A percentile compares a stretch with the other conserved stretches of the same genome.
Evolutionary conservation across 2,888 invertebrate species (phyloP).

Genomic region (Tachina fera): DNA sequence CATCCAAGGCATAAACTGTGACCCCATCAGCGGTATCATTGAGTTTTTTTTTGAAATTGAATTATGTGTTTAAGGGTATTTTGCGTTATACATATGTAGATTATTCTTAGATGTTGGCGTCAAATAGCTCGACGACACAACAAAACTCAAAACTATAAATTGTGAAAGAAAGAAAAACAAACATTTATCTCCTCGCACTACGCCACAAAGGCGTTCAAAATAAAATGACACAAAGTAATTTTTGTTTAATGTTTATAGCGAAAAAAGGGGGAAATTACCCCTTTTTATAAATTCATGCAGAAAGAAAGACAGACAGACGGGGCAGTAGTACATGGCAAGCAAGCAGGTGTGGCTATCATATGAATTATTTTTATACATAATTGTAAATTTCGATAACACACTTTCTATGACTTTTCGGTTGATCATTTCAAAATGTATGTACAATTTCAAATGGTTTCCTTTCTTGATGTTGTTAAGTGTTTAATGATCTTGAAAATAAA

Average conservation of each 20-base stretch:
- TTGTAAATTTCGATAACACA: background rate
- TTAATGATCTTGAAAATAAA: constrained; percentile 67
- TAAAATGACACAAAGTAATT: background rate
- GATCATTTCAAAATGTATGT: background rate
- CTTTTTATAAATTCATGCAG: background rate
- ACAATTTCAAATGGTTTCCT: constrained; percentile 29
- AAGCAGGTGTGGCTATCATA: constrained; percentile 52
- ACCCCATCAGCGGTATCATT: constrained; percentile 47
- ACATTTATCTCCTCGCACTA: background rate
- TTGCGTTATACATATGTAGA: constrained; percentile 2
- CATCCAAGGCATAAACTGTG: constrained; percentile 54
- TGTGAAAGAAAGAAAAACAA: constrained; percentile 18
- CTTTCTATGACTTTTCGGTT: constrained; percentile 8
- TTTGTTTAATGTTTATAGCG: background rate
- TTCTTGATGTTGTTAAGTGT: constrained; percentile 55
- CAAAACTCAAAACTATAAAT: constrained; percentile 50
- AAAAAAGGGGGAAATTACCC: background rate
- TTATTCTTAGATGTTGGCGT: constrained; percentile 68
- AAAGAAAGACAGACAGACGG: background rate
- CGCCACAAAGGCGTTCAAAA: background rate
- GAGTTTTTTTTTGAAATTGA: constrained; percentile 33
- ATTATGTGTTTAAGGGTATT: constrained; percentile 49
- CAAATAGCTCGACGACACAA: constrained; percentile 59
- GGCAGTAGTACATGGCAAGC: constrained; percentile 10
- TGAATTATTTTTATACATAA: constrained; percentile 33